A percentile compares a stretch with the other conserved stretches of the same genome.
These are phyloP conservation scores for Stichodactyla mertensii DNA, from an alignment of 64 coral and sea anemone genomes.

Conservation along the genomic window DNA sequence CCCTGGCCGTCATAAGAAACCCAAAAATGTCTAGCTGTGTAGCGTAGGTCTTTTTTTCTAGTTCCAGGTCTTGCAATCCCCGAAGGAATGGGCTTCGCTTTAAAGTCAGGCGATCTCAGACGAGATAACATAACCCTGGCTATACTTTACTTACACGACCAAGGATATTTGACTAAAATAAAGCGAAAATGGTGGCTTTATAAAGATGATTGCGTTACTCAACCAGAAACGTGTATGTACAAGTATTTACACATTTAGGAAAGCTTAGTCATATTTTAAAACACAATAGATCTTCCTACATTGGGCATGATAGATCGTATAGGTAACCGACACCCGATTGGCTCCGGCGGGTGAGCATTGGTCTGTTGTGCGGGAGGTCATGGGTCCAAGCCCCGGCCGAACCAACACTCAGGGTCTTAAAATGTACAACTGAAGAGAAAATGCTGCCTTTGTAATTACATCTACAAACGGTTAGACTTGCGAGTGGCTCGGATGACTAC, in stretches of 20 bases:
- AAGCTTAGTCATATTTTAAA: background rate
- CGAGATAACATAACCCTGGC: slow-evolving; percentile 24
- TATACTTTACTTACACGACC: slow-evolving; percentile 45
- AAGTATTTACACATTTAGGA: background rate
- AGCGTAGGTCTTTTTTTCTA: background rate
- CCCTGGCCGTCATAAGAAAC: background rate
- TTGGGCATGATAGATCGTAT: too few species aligned
- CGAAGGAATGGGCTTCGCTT: slow-evolving; percentile 44
- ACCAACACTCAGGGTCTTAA: too few species aligned
- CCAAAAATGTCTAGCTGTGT: background rate
- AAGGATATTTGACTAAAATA: slow-evolving; percentile 12
- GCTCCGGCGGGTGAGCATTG: too few species aligned
- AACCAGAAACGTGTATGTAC: slow-evolving; percentile 16
- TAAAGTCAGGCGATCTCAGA: slow-evolving; percentile 31
- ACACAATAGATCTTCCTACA: too few species aligned
- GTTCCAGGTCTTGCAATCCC: slow-evolving; percentile 48
- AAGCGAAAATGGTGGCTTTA: slow-evolving; percentile 56
- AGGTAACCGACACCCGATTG: too few species aligned
- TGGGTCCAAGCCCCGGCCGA: too few species aligned
- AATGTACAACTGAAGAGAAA: too few species aligned
- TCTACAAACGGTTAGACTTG: too few species aligned
- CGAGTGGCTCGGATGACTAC: too few species aligned
- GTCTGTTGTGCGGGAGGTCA: too few species aligned
- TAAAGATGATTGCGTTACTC: slow-evolving; percentile 7
- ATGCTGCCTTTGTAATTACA: too few species aligned